Evolutionary conservation across 2,888 invertebrate genomes (phyloP), one percentile per base, ranked within the genome.

Genomic region (Nasonovia ribisnigri): DNA sequence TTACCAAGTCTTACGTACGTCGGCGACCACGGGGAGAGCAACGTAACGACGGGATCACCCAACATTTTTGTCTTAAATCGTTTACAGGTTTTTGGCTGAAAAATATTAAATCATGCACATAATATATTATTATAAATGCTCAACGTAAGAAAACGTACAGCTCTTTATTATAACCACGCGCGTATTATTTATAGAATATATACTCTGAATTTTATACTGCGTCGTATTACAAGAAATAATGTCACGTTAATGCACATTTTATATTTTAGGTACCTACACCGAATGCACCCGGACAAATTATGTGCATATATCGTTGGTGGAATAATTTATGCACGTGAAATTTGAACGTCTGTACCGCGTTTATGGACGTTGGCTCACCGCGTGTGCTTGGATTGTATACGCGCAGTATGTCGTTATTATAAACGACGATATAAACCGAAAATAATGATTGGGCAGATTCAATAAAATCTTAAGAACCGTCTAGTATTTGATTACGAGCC

Each of bases 401-500:
- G 54, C 77, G 84, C 11, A 8, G 46, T 46, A 6, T 36, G 48
- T 90, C 67, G 24, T 77, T 84, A 91, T 77, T 84, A 91, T 54
- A 91, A 54, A 91, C 84, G 42, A 84, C 51, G 48, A 91, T 54
- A 91, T 54, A 54, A 91, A 91, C 77, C 90, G 24, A 42, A 91
- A 91, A 84, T 91, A 67, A 91, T 42, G 77, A 91, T 42, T 43
- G 91, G 51, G 5, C 16, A 43, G 84, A 54, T 84, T 54, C 91
- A 43, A 91, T 91, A 91, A 84, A 54, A 84, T 48, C 54, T 91
- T 54, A 54, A 54, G 54, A 91, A 91, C 84, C n/a, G 16, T 91
- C 77, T 20, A 51, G 77, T 46, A 46, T 36, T 77, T 60, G 77
- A 48, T 77, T 36, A 48, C 60, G n/a, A 48, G 90, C 24, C 77